Base-by-base conservation (phyloP, 2,113 vertebrate genomes). In the Canis aureus region DNA sequence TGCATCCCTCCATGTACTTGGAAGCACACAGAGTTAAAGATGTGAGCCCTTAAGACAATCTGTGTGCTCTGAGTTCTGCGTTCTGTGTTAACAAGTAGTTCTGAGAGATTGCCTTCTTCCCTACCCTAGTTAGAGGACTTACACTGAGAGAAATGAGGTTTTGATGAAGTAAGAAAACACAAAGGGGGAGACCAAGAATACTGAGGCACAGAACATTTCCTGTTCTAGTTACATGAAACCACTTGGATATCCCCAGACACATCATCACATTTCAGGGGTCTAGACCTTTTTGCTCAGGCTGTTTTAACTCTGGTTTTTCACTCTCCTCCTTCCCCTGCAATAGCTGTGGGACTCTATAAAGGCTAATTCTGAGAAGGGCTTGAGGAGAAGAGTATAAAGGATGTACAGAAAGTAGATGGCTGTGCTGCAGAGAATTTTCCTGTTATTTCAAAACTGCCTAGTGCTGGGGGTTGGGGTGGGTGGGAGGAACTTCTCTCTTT, bases 401-500 rank as follows among this genome's bases (percentile, higher is more conserved):
- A 71, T 32, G 16, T 10, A 20, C 3, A n/a, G 85, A 25, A 38
- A 27, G 81, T 4, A 11, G 12, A 3, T 9, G 69, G 11, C 64
- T 71, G 51, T 27, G 78, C 38, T 35, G 59, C 86, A 66, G 11
- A 91, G 66, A 78, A 25, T 73, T 91, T 71, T 11, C 88, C 84
- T 62, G 43, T 19, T 38, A 15, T 83, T 92, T 95, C 35, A 32
- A 67, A 92, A 89, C 12, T 49, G 16, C 17, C 11, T 13, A 6
- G 35, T 0, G 0, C 60, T 66, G 0, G 51, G 25, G 5, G 22
- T 11, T 49, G 29, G 11, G 9, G 0, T 0, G 67, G 49, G 73
- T 0, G 55, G 60, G 60, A 74, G 51, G 83, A 32, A 25, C 69
- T 49, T 11, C 3, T 10, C 32, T 49, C 43, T 66, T 17, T 79